Evolutionary conservation across 2,888 invertebrate genomes (phyloP), one percentile per base, ranked within the genome.

Genomic region (Sarcophaga rosellei): DNA sequence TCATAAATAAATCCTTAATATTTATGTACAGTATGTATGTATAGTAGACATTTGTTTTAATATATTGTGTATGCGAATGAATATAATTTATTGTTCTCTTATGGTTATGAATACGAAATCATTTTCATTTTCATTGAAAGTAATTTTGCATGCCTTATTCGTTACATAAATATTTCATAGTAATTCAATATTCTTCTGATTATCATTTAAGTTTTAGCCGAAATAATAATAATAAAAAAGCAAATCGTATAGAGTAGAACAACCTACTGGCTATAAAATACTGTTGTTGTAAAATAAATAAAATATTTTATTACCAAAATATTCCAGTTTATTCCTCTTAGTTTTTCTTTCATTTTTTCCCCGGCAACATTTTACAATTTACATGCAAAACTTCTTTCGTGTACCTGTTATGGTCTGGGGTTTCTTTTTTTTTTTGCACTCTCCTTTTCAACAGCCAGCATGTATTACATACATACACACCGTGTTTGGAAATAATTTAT

Each of bases 401-500:
- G 47, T 76, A 65, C 70, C 17, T 57, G n/a, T 44, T 11, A 63
- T 53, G 57, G 25, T 47, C 65, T 61, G 72, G 68, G 70, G 45
- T 59, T 35, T 8, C 8, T 12, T 23, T n/a, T 65, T 23, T 35
- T 35, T 65, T 23, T 35, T 65, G 5, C n/a, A 10, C 1, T 35
- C 35, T 35, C 5, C 35, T 35, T 35, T 35, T 35, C 35, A 35
- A 10, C 35, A 8, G 35, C 8, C 6, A 1, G 1, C 1, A 20
- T 23, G 2, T 23, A 62, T 44, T 44, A 72, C 62, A 72, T 84
- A 66, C 72, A 77, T 76, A 81, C 62, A 70, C 69, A 81, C 66
- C 66, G n/a, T 81, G 53, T 47, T 0, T 62, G 62, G 53, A 72
- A 76, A 85, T 85, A 81, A 85, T 85, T 85, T 85, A 81, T 73